phyloP scores from a whole-genome alignment of 2,113 vertebrate species.

The Centropristis striata region DNA sequence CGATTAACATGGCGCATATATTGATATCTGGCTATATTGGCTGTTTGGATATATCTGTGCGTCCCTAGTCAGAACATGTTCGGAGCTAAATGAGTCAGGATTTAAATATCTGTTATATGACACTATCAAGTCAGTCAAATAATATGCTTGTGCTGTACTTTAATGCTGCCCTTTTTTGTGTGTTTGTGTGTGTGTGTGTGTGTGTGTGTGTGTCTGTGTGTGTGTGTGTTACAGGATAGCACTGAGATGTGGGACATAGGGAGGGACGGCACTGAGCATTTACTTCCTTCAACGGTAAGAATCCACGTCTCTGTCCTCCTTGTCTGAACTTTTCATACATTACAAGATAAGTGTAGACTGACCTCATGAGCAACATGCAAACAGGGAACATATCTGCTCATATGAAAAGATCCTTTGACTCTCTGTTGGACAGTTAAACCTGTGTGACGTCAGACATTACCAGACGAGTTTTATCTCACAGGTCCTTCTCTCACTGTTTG shows the following conservation, averaged over 20 bases:
- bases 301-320: background rate
- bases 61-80: no score
- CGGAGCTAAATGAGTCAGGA: background rate
- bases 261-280: conserved; percentile 12
- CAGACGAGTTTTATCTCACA: background rate
- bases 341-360: background rate
- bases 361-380: conserved; percentile 14
- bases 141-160: background rate
- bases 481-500: background rate
- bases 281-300: conserved; percentile 58
- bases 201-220: background rate
- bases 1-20: no score
- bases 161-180: conserved; percentile 2
- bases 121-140: background rate
- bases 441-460: background rate
- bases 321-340: background rate
- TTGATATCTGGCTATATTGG: no score
- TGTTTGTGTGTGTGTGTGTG: background rate
- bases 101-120: background rate
- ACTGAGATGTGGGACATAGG: conserved; percentile 33
- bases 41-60: no score
- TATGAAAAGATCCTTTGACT: conserved; percentile 8
- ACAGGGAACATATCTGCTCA: background rate
- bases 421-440: background rate
- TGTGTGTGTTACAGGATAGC: conserved; percentile 36